These are phyloP conservation scores for Phycodurus eques DNA, from an alignment of 2,113 vertebrate genomes.

Conservation along the genomic window DNA sequence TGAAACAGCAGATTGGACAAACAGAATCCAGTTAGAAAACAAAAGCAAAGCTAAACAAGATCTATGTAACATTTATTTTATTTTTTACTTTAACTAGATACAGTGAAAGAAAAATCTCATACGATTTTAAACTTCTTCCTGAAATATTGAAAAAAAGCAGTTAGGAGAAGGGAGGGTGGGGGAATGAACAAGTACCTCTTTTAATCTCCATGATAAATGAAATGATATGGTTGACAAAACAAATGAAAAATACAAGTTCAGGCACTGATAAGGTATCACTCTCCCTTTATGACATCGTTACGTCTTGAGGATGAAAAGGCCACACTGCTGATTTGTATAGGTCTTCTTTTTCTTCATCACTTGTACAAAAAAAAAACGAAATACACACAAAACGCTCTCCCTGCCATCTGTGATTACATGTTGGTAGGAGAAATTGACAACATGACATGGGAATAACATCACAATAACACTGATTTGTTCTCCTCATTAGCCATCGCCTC, in stretches of 20 bases:
- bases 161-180: slow-evolving; percentile 61
- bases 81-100: slow-evolving; percentile 63
- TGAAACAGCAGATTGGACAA: slow-evolving; percentile 64
- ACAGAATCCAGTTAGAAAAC: slow-evolving; percentile 58
- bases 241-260: slow-evolving; percentile 78
- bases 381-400: slow-evolving; percentile 62
- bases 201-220: slow-evolving; percentile 72
- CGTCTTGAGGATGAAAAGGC: slow-evolving; percentile 84
- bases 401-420: slow-evolving; percentile 70
- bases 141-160: slow-evolving; percentile 70
- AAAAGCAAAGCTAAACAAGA: slow-evolving; percentile 68
- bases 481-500: slow-evolving; percentile 63
- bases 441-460: slow-evolving; percentile 68
- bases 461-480: slow-evolving; percentile 78
- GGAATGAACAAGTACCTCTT: slow-evolving; percentile 72
- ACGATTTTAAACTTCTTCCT: slow-evolving; percentile 70
- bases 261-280: slow-evolving; percentile 83
- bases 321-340: slow-evolving; percentile 80
- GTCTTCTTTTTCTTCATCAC: slow-evolving; percentile 69
- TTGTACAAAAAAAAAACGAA: slow-evolving; percentile 56
- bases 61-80: slow-evolving; percentile 73
- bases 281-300: slow-evolving; percentile 76
- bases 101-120: slow-evolving; percentile 68
- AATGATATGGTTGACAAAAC: slow-evolving; percentile 74
- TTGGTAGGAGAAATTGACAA: slow-evolving; percentile 66